Evolutionary conservation across 2,797 vertebrate genomes (phyloP).

Genomic region (Onychomys torridus): DNA sequence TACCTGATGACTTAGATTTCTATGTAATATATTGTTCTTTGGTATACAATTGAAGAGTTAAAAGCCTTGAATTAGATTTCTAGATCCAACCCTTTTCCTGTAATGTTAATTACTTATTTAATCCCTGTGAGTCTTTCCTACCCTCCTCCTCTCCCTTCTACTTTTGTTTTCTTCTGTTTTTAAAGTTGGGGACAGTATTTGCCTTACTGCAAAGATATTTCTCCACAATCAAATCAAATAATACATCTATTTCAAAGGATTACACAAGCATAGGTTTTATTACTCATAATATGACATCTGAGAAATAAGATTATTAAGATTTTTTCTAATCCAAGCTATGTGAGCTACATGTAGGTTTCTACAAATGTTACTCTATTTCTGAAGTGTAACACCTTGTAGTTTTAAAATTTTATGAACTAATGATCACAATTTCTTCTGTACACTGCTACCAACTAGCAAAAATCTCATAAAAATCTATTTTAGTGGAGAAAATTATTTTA

Average conservation of each 20-base stretch:
- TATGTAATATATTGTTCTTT: not conserved
- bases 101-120: not conserved
- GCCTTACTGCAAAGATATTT: not conserved
- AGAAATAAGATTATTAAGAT: not conserved
- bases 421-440: not conserved
- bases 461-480: not conserved
- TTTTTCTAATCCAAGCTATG: not conserved
- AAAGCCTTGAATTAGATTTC: constrained; percentile 12
- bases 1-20: constrained; percentile 25
- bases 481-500: constrained; percentile 40
- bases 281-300: not conserved
- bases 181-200: constrained; percentile 2
- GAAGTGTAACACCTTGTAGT: not conserved
- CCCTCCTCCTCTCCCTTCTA: not conserved
- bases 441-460: not conserved
- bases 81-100: not conserved
- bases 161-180: constrained; percentile 26
- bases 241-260: constrained; percentile 2
- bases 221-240: constrained; percentile 11
- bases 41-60: not conserved
- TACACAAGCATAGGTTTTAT: not conserved
- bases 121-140: not conserved
- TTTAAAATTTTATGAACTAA: constrained; percentile 50
- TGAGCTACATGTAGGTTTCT: not conserved
- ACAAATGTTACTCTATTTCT: constrained; percentile 6